These are phyloP conservation scores for Pandion haliaetus DNA, from an alignment of 2,113 vertebrate genomes.

Conservation along the genomic window DNA sequence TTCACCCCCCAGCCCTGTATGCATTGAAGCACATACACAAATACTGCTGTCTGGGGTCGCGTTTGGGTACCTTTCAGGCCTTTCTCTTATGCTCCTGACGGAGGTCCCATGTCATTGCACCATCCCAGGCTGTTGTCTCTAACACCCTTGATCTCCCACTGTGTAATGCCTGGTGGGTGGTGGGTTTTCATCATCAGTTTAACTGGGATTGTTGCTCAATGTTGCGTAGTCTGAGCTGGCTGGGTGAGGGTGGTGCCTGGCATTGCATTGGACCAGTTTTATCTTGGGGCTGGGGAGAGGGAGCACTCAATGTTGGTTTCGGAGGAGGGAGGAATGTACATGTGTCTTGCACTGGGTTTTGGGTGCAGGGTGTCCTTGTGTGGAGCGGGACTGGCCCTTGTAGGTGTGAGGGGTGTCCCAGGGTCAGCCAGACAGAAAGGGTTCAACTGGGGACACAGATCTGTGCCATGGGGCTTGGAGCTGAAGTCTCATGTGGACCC, in stretches of 20 bases:
- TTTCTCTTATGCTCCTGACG: neutral
- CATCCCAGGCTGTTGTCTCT: neutral
- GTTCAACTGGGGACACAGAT: neutral
- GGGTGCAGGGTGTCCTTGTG: neutral
- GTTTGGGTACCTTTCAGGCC: neutral
- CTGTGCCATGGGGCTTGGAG: fast-evolving
- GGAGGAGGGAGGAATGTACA: neutral
- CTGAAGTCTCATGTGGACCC: fast-evolving
- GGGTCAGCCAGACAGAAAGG: neutral
- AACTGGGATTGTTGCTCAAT: neutral
- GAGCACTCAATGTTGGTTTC: fast-evolving
- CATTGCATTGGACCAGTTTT: neutral
- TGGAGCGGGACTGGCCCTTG: neutral
- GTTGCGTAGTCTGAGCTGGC: neutral
- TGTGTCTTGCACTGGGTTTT: neutral
- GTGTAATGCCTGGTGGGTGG: neutral
- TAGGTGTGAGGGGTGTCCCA: neutral
- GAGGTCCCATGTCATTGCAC: neutral
- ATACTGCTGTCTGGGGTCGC: neutral
- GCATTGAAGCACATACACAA: neutral
- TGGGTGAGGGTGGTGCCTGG: neutral
- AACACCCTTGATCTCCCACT: neutral
- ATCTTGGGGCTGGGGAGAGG: neutral
- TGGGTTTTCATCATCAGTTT: neutral
- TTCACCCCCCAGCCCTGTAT: neutral